phyloP scores from a whole-genome alignment of 2,888 invertebrate genomes.

The Polyommatus iphigenia region DNA sequence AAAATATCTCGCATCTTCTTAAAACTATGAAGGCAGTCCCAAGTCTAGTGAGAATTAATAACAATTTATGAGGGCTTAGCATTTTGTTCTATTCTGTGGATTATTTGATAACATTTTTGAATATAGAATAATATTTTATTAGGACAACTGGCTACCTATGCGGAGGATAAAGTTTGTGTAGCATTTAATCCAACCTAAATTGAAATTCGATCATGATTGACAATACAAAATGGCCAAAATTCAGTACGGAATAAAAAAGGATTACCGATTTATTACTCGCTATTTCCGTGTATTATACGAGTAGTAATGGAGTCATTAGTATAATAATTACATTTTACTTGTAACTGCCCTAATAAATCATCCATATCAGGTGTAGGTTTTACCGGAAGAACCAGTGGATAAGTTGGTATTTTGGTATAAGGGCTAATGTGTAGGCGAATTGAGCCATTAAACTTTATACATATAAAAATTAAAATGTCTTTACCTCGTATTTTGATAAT shows the following conservation, averaged over 20 bases:
- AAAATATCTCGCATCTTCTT: no score
- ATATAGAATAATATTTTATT: not conserved
- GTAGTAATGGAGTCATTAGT: slow-evolving; percentile 27
- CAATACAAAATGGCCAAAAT: not conserved
- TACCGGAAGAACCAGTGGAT: no score
- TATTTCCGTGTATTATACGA: slow-evolving; percentile 15
- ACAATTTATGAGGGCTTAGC: no score
- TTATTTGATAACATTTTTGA: not conserved
- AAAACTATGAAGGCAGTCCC: no score
- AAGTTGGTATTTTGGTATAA: no score
- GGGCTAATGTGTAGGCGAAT: no score
- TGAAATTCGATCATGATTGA: slow-evolving; percentile 12
- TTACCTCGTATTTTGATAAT: no score
- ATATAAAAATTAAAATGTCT: no score
- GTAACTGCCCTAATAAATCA: slow-evolving; percentile 44
- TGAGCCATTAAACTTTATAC: no score
- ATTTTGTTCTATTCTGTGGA: not conserved
- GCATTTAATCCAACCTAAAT: not conserved
- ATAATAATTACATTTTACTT: slow-evolving; percentile 43
- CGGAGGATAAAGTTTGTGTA: not conserved
- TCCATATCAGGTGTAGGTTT: slow-evolving; percentile 41
- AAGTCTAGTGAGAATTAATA: no score
- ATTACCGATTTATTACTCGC: slow-evolving; percentile 2
- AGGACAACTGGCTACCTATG: not conserved
- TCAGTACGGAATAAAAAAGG: slow-evolving; percentile 1